Percentiles rank a stretch among this genome's conserved stretches.
Evolutionary conservation across 2,888 invertebrate genomes (phyloP).

Genomic region (Nephrotoma appendiculata): DNA sequence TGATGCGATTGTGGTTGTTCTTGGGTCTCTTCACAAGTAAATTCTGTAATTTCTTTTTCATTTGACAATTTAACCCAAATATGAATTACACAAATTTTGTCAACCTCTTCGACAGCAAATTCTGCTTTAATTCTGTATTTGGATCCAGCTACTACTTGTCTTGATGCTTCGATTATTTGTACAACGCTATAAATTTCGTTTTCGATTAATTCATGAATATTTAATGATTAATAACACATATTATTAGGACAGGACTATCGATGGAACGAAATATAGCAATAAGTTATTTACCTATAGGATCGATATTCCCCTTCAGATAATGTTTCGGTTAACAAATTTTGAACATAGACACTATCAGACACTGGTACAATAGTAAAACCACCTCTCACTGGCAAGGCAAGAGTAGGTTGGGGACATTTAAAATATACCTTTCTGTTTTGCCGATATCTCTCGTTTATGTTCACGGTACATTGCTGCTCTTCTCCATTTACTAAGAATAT

Average conservation of each 20-base stretch:
- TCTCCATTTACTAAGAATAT: not conserved
- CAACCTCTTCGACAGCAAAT: slow-evolving; percentile 14
- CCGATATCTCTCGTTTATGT: not conserved
- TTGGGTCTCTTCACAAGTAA: not conserved
- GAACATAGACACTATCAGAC: not conserved
- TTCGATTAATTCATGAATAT: too few species aligned
- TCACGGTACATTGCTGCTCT: not conserved
- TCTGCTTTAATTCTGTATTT: slow-evolving; percentile 32
- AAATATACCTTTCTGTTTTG: not conserved
- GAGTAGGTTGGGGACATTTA: not conserved
- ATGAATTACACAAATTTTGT: not conserved
- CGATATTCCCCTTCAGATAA: not conserved
- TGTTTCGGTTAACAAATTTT: not conserved
- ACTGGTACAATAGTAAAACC: not conserved
- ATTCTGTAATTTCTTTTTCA: not conserved
- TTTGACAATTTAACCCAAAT: not conserved
- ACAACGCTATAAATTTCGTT: slow-evolving; percentile 18
- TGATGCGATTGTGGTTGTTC: not conserved
- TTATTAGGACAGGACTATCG: too few species aligned
- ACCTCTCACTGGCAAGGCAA: not conserved
- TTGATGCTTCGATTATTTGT: slow-evolving; percentile 29
- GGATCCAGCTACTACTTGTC: slow-evolving; percentile 39
- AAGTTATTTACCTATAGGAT: too few species aligned
- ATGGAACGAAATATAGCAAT: too few species aligned
- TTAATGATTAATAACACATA: too few species aligned